Evolutionary conservation across 1,140 invertebrate species (phyloP).

Genomic region (Battus philenor): DNA sequence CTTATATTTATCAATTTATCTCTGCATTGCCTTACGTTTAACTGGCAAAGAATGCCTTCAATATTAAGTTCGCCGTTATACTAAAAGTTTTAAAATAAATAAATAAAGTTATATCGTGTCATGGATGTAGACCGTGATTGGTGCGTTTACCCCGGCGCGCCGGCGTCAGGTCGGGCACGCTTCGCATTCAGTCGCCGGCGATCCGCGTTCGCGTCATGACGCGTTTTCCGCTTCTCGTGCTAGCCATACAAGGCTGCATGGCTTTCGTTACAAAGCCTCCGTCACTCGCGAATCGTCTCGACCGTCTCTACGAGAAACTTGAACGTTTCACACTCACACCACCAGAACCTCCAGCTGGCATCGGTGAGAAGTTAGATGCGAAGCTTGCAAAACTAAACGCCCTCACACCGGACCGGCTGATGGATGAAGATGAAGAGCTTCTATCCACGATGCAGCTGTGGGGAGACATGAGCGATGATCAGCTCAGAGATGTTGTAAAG

Average conservation of each 20-base stretch:
- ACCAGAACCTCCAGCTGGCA: constrained; percentile 7
- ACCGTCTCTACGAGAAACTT: constrained; percentile 49
- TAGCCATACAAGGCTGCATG: constrained; percentile 32
- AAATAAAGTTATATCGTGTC: too few relatives aligned
- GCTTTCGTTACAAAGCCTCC: constrained; percentile 47
- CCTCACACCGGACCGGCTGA: constrained; percentile 32
- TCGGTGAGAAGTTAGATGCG: constrained; percentile 38
- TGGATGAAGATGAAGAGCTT: constrained; percentile 52
- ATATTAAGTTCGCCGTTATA: too few relatives aligned
- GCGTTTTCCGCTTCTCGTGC: constrained; percentile 33
- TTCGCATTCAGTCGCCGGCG: constrained; percentile 33
- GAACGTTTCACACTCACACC: constrained; percentile 42
- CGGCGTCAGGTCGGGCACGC: constrained; percentile 18
- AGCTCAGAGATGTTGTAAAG: constrained; percentile 38
- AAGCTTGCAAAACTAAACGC: constrained; percentile 51
- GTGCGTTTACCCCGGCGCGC: constrained; percentile 18
- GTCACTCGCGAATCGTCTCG: constrained; percentile 41
- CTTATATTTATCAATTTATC: too few relatives aligned
- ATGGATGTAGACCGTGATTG: too few relatives aligned
- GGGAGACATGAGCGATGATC: constrained; percentile 43
- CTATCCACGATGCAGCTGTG: constrained; percentile 48
- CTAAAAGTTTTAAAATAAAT: too few relatives aligned
- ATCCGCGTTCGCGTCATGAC: constrained; percentile 42
- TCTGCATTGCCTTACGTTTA: too few relatives aligned
- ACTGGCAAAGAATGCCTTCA: too few relatives aligned